Evolutionary conservation across 2,888 invertebrate species (phyloP), one percentile per base, ranked within the genome.

Genomic region (Sericinus montela): DNA sequence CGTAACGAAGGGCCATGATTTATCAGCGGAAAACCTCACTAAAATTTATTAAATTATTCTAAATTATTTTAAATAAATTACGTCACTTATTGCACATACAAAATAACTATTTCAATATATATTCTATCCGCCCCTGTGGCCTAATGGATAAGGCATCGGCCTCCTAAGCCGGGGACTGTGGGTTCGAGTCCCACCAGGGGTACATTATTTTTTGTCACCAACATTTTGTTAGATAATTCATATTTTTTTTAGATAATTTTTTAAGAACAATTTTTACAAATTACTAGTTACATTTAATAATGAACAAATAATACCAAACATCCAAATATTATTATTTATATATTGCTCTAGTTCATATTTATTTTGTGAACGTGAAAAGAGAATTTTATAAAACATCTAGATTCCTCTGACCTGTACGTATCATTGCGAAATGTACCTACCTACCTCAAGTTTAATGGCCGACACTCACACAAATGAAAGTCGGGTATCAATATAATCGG

Each of bases 91-190:
- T n/a, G 7, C 1, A 29, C 1, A 29, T 29, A 29, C 4, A 29
- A 4, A 32, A 32, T 10, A 1, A 11, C 3, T 28, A 42, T 48
- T 48, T 48, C 19, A 11, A 5, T 0, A 1, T 2, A 1, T 7
- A 11, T n/a, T 6, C 6, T n/a, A 49, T 29, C 39, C 38, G 92
- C 92, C 92, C 92, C 92, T 92, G 92, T 92, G 92, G 92, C 92
- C 92, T 92, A 92, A 92, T 92, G 92, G 92, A 92, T 92, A 92
- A 92, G 92, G 92, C 92, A 92, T 92, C 92, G 92, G 92, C 92
- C 92, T 92, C 92, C 92, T 92, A 92, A 92, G 92, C 92, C 92
- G 92, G 92, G 92, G 92, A 92, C 91, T 92, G 92, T 92, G 92
- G 92, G 92, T 92, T 92, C 92, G 92, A 92, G 92, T 92, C 92